Conservation (phyloP, 2,113 vertebrate genomes). For the Pseudopipra pipra region DNA sequence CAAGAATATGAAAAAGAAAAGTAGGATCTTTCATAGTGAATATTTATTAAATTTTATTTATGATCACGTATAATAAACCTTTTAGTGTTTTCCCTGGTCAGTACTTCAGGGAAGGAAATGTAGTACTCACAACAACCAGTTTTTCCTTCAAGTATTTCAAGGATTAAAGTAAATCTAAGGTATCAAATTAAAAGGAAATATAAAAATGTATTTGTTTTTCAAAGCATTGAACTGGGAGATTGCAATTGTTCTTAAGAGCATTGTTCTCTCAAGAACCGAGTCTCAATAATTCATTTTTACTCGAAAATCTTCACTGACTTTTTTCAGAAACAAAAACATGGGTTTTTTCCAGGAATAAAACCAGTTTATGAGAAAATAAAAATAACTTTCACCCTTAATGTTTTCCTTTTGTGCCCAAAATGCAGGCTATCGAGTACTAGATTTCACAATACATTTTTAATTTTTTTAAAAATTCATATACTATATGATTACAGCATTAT, state of each 20-base stretch:
- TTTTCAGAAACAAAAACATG: background rate
- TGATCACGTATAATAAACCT: background rate
- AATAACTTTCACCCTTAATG: background rate
- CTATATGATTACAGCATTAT: background rate
- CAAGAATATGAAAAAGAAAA: background rate
- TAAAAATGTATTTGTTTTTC: background rate
- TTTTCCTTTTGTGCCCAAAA: background rate
- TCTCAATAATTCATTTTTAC: background rate
- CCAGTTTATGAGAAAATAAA: background rate
- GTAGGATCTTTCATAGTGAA: background rate
- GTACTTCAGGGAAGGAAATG: background rate
- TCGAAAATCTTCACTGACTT: background rate
- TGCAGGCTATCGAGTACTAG: background rate
- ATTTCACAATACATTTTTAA: background rate
- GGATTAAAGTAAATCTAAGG: background rate
- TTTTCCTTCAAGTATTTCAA: background rate
- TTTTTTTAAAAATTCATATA: background rate
- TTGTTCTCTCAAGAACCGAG: background rate
- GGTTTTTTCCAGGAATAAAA: background rate
- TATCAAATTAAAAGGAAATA: background rate
- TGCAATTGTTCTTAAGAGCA: background rate
- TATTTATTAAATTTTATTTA: background rate
- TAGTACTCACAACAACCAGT: background rate
- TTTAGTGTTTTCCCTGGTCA: background rate
- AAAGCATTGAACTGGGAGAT: background rate